Conservation (phyloP, 2,113 vertebrate genomes). For the Neodontobutis hainanensis region DNA sequence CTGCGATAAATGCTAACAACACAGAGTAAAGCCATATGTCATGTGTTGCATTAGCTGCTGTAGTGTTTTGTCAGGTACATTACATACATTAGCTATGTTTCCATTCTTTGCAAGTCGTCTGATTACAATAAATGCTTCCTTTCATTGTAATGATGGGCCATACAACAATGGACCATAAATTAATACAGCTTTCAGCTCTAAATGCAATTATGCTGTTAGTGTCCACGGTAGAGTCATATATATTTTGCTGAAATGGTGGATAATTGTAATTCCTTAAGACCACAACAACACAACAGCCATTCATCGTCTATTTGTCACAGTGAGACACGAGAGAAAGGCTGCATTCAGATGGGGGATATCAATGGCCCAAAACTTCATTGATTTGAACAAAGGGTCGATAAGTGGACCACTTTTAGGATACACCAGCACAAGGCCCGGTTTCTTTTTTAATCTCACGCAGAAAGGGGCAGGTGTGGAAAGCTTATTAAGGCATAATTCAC, state of each 20-base stretch:
- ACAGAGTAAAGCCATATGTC: slow-evolving; percentile 62
- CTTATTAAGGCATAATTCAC: slow-evolving; percentile 77
- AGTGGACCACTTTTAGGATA: slow-evolving; percentile 42
- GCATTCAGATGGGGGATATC: slow-evolving; percentile 57
- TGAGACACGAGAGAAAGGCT: slow-evolving; percentile 3
- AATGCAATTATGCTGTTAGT: slow-evolving; percentile 67
- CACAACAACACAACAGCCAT: slow-evolving; percentile 65
- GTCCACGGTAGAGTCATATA: slow-evolving; percentile 68
- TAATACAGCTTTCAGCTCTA: slow-evolving; percentile 74
- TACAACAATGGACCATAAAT: slow-evolving; percentile 80
- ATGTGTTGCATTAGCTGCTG: slow-evolving; percentile 58
- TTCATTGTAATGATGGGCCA: slow-evolving; percentile 59
- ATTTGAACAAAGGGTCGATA: slow-evolving; percentile 50
- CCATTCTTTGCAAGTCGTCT: slow-evolving; percentile 57
- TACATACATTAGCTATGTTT: slow-evolving; percentile 72
- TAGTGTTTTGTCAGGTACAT: slow-evolving; percentile 61
- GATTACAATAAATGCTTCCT: slow-evolving; percentile 69
- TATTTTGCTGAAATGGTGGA: slow-evolving; percentile 56
- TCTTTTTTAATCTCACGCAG: slow-evolving; percentile 52
- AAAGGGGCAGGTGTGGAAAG: slow-evolving; percentile 62
- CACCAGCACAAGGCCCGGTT: slow-evolving; percentile 23
- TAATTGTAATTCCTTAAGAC: slow-evolving; percentile 71
- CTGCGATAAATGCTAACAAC: slow-evolving; percentile 61
- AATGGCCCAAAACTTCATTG: slow-evolving; percentile 45
- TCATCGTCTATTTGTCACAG: slow-evolving; percentile 62